Evolutionary conservation across 2,888 invertebrate genomes (phyloP).

Genomic region (Eucera pruinosa): DNA sequence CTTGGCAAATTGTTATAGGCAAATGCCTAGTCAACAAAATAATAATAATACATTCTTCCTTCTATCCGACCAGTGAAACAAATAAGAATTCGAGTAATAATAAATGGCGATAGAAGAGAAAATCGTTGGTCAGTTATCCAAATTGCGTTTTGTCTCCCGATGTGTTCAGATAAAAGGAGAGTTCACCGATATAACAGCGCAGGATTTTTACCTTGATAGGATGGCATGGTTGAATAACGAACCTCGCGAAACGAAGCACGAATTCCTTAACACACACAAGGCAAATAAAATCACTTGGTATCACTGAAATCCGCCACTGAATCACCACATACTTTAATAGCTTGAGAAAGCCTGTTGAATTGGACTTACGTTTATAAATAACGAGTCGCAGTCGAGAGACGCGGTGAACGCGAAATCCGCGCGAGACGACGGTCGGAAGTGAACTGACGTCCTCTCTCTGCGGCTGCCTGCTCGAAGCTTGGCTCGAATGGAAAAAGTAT

Average conservation of each 20-base stretch:
- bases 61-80: no score
- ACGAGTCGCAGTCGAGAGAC: neutral
- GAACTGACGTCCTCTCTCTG: slow-evolving; percentile 49
- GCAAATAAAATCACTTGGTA: slow-evolving; percentile 15
- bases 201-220: slow-evolving; percentile 56
- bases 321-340: slow-evolving; percentile 26
- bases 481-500: neutral
- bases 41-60: no score
- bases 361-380: slow-evolving; percentile 46
- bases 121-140: no score
- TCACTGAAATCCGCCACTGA: slow-evolving; percentile 35
- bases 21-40: no score
- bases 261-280: slow-evolving; percentile 31
- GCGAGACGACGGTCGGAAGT: slow-evolving; percentile 41
- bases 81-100: no score
- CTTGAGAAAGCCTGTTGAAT: slow-evolving; percentile 13
- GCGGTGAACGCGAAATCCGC: slow-evolving; percentile 16
- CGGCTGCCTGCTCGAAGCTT: neutral
- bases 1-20: no score
- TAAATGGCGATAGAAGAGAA: no score
- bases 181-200: neutral
- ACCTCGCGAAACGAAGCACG: slow-evolving; percentile 38
- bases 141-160: no score
- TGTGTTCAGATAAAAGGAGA: no score
- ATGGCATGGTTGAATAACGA: slow-evolving; percentile 60